Evolutionary conservation across 2,113 vertebrate species (phyloP).

Genomic region (Labrus mixtus): DNA sequence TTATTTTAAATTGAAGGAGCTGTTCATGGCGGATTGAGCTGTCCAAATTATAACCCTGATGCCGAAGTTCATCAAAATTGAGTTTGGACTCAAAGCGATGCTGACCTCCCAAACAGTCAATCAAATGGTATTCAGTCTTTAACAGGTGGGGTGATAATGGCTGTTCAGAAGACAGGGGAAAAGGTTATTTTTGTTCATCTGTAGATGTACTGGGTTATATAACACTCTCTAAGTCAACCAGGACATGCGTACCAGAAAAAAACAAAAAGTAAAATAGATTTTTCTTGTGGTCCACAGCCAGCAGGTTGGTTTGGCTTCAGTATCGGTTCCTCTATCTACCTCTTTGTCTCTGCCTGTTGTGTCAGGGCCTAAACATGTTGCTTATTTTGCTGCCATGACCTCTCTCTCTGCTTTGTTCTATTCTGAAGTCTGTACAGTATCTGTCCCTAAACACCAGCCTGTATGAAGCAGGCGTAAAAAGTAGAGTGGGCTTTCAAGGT

Average conservation of each 20-base stretch:
- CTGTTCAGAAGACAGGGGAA: not conserved
- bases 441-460: not conserved
- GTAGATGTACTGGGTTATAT: not conserved
- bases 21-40: not conserved
- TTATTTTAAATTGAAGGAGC: slow-evolving; percentile 8
- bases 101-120: too few relatives aligned
- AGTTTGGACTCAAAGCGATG: not conserved
- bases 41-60: not conserved
- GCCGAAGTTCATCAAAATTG: not conserved
- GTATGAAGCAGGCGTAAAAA: not conserved
- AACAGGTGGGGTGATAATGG: too few relatives aligned
- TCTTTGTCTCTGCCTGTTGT: not conserved
- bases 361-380: not conserved
- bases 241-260: not conserved
- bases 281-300: too few relatives aligned
- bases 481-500: not conserved
- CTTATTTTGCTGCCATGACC: not conserved
- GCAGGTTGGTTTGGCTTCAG: not conserved
- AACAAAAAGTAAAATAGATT: too few relatives aligned
- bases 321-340: not conserved
- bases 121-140: not conserved
- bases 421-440: not conserved
- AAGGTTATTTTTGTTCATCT: not conserved
- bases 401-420: not conserved
- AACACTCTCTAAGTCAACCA: not conserved